Evolutionary conservation across 2,113 vertebrate genomes (phyloP).

Genomic region (Laterallus jamaicensis): DNA sequence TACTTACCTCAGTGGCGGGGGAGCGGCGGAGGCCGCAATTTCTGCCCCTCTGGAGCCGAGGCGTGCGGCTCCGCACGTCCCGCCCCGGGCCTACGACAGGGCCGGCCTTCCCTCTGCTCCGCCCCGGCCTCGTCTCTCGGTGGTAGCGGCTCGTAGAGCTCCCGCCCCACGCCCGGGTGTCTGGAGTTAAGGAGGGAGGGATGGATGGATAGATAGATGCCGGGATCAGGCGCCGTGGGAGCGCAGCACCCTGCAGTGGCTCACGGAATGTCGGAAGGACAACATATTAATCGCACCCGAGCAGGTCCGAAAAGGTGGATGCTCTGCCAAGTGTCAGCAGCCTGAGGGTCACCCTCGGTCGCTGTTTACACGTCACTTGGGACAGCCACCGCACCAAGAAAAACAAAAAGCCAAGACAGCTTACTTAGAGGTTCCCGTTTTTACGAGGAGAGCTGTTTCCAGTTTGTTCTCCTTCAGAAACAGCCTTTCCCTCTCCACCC

Average conservation of each 20-base stretch:
- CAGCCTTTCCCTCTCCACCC: too few species aligned
- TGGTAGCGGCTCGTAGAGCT: neutral
- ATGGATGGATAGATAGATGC: neutral
- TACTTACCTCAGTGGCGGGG: neutral
- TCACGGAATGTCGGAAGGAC: too few species aligned
- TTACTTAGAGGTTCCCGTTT: neutral
- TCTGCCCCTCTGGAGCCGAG: neutral
- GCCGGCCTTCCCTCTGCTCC: neutral
- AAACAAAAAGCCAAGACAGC: neutral
- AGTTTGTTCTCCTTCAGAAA: neutral
- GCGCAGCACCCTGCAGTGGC: neutral
- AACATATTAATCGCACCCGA: too few species aligned
- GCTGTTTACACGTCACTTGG: neutral
- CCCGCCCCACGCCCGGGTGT: neutral
- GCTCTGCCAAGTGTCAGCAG: neutral
- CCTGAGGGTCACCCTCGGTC: too few species aligned
- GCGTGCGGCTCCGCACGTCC: constrained; percentile 10
- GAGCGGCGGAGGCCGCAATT: neutral
- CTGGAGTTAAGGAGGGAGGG: neutral
- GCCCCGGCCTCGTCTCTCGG: neutral
- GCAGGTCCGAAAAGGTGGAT: neutral
- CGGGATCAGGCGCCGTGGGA: neutral
- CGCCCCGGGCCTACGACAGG: neutral
- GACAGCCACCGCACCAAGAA: neutral
- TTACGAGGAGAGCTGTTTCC: fast-evolving